Evolutionary conservation across 2,113 vertebrate genomes (phyloP), one percentile per base, ranked within the genome.

Genomic region (Solea solea): DNA sequence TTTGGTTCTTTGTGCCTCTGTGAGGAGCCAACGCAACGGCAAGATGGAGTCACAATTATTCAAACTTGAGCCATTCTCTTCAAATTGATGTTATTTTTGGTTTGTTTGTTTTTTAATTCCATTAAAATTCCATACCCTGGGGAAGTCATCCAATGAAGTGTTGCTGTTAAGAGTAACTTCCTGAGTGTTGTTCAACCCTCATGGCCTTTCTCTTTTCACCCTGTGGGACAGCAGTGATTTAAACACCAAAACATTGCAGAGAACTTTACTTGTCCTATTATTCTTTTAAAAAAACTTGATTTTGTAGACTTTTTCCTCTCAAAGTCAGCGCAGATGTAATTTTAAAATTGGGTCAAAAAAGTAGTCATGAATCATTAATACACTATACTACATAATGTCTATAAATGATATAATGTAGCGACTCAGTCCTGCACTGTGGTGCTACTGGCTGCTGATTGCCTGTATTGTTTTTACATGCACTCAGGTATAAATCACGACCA

Each of bases 1-100:
- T 63, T 67, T 57, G 63, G 46, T 57, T 76, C 42, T 8, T 62
- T 48, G 25, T 15, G 51, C n/a, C n/a, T 39, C 57, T 15, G 64
- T 40, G 69, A 3, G n/a, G 50, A 48, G 52, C 10, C 7, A 50
- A 69, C 59, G 63, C 2, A 8, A 69, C 53, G 21, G n/a, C 48
- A 59, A 80, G 65, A 80, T 73, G 63, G 64, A 28, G 59, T 25
- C 54, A 69, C 57, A 72, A 64, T 76, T 81, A 81, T 55, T 76
- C 34, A 55, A 48, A 64, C 69, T 72, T 64, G 67, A 45, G 63
- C 41, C 39, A 44, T 64, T 49, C 42, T 21, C 55, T 82, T 73
- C 74, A 69, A 60, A 64, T 76, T 63, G 53, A 76, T 81, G 61
- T 67, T 62, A 71, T 61, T 74, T 62, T 52, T 1, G 16, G 61